Evolutionary conservation across 1,140 invertebrate genomes (phyloP).

Genomic region (Rhyacophila brunnea): DNA sequence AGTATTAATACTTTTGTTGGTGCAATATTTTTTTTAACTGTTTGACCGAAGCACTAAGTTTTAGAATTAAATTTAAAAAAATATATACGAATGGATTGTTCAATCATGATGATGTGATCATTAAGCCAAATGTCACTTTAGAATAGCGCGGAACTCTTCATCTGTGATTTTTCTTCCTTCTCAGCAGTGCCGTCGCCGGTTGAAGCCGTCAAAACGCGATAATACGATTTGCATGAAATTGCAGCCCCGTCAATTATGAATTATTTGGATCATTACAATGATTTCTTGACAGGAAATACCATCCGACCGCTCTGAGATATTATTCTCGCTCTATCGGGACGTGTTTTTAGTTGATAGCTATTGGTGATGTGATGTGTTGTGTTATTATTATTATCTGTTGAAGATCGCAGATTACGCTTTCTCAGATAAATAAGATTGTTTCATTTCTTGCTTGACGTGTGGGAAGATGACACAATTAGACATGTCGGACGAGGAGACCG

Average conservation of each 20-base stretch:
- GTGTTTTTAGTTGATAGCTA: no score
- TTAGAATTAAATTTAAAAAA: no score
- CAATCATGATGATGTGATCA: no score
- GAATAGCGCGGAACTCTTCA: no score
- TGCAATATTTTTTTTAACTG: no score
- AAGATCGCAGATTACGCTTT: background rate
- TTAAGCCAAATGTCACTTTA: no score
- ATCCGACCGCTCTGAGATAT: background rate
- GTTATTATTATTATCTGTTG: conserved; percentile 6
- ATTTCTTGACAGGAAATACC: conserved; percentile 22
- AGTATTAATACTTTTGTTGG: no score
- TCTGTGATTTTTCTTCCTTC: no score
- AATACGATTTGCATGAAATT: conserved; percentile 27
- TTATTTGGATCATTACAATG: conserved; percentile 20
- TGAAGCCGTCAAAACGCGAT: background rate
- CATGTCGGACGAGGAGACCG: conserved; percentile 60
- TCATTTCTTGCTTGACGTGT: conserved; percentile 9
- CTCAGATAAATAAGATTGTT: background rate
- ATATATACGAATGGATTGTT: no score
- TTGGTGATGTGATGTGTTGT: background rate
- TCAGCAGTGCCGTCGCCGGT: no score
- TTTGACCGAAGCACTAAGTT: no score
- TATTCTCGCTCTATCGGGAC: no score
- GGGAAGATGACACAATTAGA: conserved; percentile 41
- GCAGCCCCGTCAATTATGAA: conserved; percentile 25